Evolutionary conservation across 2,797 vertebrate species (phyloP), one percentile per base, ranked within the genome.

Genomic region (Caiman crocodilus): DNA sequence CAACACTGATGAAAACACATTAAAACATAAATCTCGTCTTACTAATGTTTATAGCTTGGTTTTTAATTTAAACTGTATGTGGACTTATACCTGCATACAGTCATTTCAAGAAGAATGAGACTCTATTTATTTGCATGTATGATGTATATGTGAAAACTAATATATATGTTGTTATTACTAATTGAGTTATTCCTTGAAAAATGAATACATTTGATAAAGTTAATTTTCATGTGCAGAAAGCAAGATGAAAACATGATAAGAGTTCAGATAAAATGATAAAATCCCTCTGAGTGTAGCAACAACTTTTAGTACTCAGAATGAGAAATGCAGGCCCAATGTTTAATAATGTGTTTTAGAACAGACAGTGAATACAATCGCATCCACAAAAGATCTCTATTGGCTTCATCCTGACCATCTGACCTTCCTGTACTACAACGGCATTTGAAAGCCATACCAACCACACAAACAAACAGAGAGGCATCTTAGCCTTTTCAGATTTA

Each of bases 401-500:
- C 89, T 94, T 94, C 86, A 64, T 95, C 85, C 92, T 95, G 92
- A 79, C 77, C 88, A 73, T 57, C 81, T 93, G 96, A 97, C 96
- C 94, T 95, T 92, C 90, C 69, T 93, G 92, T 96, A 89, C 57
- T 28, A 87, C 87, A 65, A 77, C 79, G 77, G 73, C 20, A 30
- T 90, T 94, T 94, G 88, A 83, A 96, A 97, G 87, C 69, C 89
- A 26, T 56, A 96, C 65, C 94, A 98, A 97, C 75, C 88, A 69
- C 76, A 94, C 91, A 93, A 94, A 92, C 87, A 97, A 96, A 96
- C 88, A 92, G 83, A 79, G 81, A 79, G 90, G 75, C 84, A 71
- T 42, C 2, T 23, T 81, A 86, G 76, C 42, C 73, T 96, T 96
- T 96, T 90, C 94, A 96, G 93, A 94, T 95, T 97, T 94, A 96